These are phyloP conservation scores for Epizoanthus stellaris DNA, from an alignment of 92 coral and sea anemone genomes.

Conservation along the genomic window DNA sequence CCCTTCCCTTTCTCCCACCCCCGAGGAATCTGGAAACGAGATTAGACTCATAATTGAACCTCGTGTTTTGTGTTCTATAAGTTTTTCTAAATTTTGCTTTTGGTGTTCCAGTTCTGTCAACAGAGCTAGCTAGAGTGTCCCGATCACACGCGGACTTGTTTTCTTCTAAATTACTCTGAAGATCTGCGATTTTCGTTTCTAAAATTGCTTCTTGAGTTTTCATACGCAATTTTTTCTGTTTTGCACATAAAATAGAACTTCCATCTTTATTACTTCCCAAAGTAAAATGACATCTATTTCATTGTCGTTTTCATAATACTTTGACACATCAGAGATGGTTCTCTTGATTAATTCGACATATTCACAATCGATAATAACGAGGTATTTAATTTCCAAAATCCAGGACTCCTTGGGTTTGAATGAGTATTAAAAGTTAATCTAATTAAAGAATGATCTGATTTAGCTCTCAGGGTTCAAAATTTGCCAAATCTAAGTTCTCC, in stretches of 20 bases:
- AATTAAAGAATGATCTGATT: neutral
- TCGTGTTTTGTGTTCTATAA: constrained; percentile 6
- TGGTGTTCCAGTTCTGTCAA: neutral
- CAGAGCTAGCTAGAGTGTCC: neutral
- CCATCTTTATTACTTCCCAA: neutral
- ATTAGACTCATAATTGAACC: neutral
- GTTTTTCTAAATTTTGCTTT: constrained; percentile 1
- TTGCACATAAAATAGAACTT: constrained; percentile 9
- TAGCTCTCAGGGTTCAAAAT: neutral
- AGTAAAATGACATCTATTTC: neutral
- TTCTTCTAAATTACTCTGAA: neutral
- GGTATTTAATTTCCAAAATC: neutral
- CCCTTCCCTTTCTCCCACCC: too few species aligned
- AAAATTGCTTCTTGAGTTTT: neutral
- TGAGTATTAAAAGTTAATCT: neutral
- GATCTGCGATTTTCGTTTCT: constrained; percentile 1
- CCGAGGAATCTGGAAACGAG: too few species aligned
- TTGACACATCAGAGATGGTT: neutral
- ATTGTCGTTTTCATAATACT: neutral
- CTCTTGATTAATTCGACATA: neutral
- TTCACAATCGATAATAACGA: neutral
- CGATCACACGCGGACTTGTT: neutral
- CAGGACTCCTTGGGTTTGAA: neutral
- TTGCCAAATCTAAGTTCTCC: neutral
- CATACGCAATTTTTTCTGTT: constrained; percentile 6